Evolutionary conservation across 2,797 vertebrate genomes (phyloP), one percentile per base, ranked within the genome.

Genomic region (Mastacembelus armatus): DNA sequence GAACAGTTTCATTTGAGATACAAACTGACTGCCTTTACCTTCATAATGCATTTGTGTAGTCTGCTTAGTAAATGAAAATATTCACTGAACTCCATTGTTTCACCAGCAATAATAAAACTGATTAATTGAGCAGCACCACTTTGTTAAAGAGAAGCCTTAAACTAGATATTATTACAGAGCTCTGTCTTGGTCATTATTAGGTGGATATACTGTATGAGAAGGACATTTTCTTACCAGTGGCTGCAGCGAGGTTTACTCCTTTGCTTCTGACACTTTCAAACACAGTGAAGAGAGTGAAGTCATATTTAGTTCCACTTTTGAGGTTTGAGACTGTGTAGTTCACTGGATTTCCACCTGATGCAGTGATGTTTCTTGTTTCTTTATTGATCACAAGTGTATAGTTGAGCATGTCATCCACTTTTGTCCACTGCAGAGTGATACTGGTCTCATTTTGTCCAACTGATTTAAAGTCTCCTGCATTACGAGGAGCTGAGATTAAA

Each of bases 401-500:
- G 11, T 35, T 3, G 0, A 0, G 2, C 0, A 38, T 33, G n/a
- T 4, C 42, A 0, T 33, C 3, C 3, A 68, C 56, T 26, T 51
- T 60, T 4, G 44, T 10, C 85, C 85, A 90, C 24, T 36, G 1
- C 24, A 88, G 56, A 45, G 14, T 64, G 67, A 90, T 68, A 4
- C 18, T 18, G n/a, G 5, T 78, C 39, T 87, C 76, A 32, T 0
- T 66, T 30, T 33, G 76, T 8, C 4, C 14, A 21, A 22, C 7
- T 22, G 36, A 12, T 15, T 4, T 22, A 8, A 66, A 55, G 0
- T 12, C 2, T 2, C 21, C 45, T n/a, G 40, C 4, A 16, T 71
- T 58, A 11, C 2, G 21, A 19, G 69, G 69, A 21, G 19, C 60
- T 63, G 6, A 7, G 16, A 10, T 9, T 12, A 10, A n/a, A n/a